These are phyloP conservation scores for Varroa destructor DNA, from an alignment of 1,140 invertebrate genomes.

Conservation along the genomic window DNA sequence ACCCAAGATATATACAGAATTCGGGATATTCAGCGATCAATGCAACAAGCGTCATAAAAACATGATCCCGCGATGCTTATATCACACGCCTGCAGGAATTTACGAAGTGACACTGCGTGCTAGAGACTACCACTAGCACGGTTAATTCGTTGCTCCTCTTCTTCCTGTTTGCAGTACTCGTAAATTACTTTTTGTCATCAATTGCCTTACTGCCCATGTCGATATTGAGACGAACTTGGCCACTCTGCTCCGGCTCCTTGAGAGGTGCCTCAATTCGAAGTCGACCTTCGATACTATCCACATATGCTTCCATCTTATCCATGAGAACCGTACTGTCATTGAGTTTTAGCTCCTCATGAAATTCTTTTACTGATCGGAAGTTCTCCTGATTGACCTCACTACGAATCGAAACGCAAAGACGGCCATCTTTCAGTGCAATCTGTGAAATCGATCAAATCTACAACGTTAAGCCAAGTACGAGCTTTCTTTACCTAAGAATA, in stretches of 20 bases:
- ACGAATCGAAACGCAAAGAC: constrained; percentile 15
- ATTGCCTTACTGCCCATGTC: neutral
- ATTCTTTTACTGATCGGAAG: constrained; percentile 6
- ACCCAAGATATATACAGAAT: too few relatives aligned
- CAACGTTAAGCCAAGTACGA: neutral
- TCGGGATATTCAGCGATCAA: too few relatives aligned
- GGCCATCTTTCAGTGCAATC: constrained; percentile 13
- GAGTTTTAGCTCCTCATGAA: constrained; percentile 21
- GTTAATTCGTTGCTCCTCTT: too few relatives aligned
- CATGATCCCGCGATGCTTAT: too few relatives aligned
- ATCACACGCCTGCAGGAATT: too few relatives aligned
- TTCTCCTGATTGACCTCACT: neutral
- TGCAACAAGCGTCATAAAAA: too few relatives aligned
- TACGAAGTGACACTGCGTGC: too few relatives aligned
- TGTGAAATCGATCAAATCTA: constrained; percentile 4
- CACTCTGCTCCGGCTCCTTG: neutral
- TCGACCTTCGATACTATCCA: neutral
- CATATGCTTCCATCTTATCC: constrained; percentile 15
- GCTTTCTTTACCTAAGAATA: neutral
- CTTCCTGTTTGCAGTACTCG: too few relatives aligned
- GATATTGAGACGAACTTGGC: neutral
- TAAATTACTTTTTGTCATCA: neutral
- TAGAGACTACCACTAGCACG: too few relatives aligned
- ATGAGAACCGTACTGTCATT: neutral
- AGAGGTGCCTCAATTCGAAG: constrained; percentile 21